Evolutionary conservation across 2,113 vertebrate species (phyloP).

Genomic region (Rhipidura dahli): DNA sequence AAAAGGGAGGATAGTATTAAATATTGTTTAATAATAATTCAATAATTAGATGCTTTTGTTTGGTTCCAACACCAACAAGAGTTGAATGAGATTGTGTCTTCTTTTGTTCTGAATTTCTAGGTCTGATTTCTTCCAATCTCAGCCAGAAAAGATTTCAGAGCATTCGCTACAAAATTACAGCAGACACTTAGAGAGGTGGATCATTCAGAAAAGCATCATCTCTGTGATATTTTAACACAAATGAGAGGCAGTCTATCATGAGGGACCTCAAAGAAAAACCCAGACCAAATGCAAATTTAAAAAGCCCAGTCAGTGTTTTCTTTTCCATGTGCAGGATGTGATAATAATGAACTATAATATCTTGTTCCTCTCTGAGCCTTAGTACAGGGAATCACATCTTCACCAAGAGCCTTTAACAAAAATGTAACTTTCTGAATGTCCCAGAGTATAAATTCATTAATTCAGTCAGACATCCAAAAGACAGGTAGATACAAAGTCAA

Average conservation of each 20-base stretch:
- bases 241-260: background rate
- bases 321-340: background rate
- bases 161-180: background rate
- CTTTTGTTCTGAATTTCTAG: background rate
- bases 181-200: background rate
- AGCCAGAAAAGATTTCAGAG: background rate
- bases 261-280: background rate
- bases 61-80: background rate
- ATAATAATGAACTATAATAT: background rate
- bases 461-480: background rate
- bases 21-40: background rate
- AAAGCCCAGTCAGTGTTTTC: background rate
- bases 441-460: background rate
- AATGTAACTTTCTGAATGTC: background rate
- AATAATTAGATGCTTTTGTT: background rate
- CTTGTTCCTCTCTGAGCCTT: background rate
- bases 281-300: background rate
- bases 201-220: background rate
- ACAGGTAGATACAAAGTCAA: background rate
- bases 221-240: background rate
- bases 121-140: background rate
- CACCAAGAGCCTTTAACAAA: background rate
- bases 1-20: background rate
- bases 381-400: background rate
- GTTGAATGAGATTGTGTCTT: background rate